phyloP scores from a whole-genome alignment of 2,113 vertebrate species.

The Aplodontia rufa region DNA sequence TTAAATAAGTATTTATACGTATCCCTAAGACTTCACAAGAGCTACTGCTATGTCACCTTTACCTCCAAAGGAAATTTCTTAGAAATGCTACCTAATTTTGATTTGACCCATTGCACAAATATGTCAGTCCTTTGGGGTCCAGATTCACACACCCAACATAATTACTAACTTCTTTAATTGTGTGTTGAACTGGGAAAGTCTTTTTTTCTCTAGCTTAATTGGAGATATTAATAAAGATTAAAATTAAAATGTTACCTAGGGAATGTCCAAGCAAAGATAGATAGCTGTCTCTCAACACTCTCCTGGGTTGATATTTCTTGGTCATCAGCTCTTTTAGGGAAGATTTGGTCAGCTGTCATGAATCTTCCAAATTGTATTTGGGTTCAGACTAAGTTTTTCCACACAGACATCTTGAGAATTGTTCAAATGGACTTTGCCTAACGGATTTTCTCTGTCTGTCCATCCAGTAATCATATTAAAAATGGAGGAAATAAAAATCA shows the following conservation, averaged over 20 bases:
- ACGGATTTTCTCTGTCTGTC: neutral
- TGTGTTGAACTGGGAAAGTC: neutral
- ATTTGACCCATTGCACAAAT: neutral
- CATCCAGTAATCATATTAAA: neutral
- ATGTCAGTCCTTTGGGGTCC: neutral
- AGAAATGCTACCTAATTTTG: neutral
- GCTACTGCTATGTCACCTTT: neutral
- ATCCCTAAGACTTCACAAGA: neutral
- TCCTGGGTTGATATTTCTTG: neutral
- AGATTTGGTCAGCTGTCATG: neutral
- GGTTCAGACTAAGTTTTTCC: neutral
- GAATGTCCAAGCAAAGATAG: neutral
- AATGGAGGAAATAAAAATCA: constrained; percentile 29
- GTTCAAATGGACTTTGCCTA: neutral
- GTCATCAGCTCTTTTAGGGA: neutral
- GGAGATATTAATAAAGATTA: neutral
- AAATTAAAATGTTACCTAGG: neutral
- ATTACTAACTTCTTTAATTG: neutral
- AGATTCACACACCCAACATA: neutral
- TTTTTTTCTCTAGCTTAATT: constrained; percentile 35
- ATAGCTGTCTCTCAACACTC: neutral
- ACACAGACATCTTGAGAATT: constrained; percentile 13
- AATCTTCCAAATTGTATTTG: neutral
- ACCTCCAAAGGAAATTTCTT: neutral
- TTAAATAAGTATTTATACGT: neutral